Base-by-base conservation (phyloP, 2,113 vertebrate species). In the Nettapus auritus region DNA sequence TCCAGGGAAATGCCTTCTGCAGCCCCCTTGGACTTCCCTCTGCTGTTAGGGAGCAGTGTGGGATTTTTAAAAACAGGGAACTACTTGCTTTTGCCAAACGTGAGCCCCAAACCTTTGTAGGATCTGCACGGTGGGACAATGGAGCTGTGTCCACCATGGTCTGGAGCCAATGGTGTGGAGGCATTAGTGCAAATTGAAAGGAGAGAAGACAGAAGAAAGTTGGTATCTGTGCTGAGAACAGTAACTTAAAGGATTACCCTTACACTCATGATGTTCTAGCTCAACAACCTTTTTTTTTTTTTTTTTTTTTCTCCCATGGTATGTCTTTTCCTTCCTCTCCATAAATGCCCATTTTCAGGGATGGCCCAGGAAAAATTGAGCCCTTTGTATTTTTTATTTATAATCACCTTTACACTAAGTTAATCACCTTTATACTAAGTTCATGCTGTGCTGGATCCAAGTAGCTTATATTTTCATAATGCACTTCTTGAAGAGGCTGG, bases 51-150 rank as follows among this genome's bases (percentile, higher is more conserved):
- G 69, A 86, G 68, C 91, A 36, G 64, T 20, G 69, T 2, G 36
- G 56, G 23, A 5, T 42, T 68, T 36, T 19, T 5, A 19, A 36
- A 63, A 56, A 8, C 68, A 62, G 63, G 46, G 57, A 88, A 33
- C 76, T 29, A 36, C n/a, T 13, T 66, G 25, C 14, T 77, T 19
- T 28, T 4, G 20, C n/a, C 53, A 12, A 53, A 33, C 6, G 0
- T 0, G 12, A 40, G 8, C 11, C 18, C 42, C 9, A 69, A 62
- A 63, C 21, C 17, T 12, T 13, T 40, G 8, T 0, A 16, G 71
- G 10, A 31, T 9, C 36, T 11, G 34, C 71, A n/a, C 28, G 28
- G 0, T 0, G 28, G 11, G 40, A 16, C 17, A 5, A 6, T 0
- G 18, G 38, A 79, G 42, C 82, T n/a, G 40, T 34, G 31, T 5